Evolutionary conservation across 1,140 invertebrate species (phyloP).

Genomic region (Penaeus indicus): DNA sequence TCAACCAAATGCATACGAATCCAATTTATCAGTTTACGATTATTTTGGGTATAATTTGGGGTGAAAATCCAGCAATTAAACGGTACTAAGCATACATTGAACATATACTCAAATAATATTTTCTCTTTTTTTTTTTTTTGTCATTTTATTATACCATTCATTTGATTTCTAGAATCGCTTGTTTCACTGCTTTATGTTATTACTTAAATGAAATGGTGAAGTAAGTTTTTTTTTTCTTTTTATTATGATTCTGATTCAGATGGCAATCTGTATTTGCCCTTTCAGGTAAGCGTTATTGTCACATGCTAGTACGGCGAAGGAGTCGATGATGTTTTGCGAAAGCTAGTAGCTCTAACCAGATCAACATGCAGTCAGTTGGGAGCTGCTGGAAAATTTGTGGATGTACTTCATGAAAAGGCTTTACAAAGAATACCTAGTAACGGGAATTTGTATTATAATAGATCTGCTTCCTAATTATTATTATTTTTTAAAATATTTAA

Average conservation of each 20-base stretch:
- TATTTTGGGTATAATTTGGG: too few species aligned
- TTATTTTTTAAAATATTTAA: constrained; percentile 29
- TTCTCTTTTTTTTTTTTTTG: too few species aligned
- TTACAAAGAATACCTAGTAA: constrained; percentile 44
- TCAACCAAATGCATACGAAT: too few species aligned
- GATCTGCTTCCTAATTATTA: neutral
- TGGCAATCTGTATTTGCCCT: constrained; percentile 65
- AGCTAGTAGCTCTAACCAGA: constrained; percentile 67
- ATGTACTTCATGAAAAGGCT: constrained; percentile 53
- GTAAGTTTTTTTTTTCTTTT: neutral
- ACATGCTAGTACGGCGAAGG: constrained; percentile 79
- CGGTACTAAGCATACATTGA: too few species aligned
- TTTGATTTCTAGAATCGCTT: too few species aligned
- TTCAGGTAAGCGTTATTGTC: constrained; percentile 81
- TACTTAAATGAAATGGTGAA: neutral
- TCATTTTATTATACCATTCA: too few species aligned
- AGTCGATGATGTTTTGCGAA: constrained; percentile 75
- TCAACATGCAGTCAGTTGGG: constrained; percentile 50
- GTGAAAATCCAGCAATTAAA: too few species aligned
- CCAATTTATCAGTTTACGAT: too few species aligned
- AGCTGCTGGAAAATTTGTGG: constrained; percentile 50
- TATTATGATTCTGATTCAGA: neutral
- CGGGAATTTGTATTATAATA: constrained; percentile 2
- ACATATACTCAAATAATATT: too few species aligned
- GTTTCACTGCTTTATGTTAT: neutral